Percentiles rank a stretch among this genome's conserved stretches.
Evolutionary conservation across 2,888 invertebrate species (phyloP).

Genomic region (Plemyria rubiginata): DNA sequence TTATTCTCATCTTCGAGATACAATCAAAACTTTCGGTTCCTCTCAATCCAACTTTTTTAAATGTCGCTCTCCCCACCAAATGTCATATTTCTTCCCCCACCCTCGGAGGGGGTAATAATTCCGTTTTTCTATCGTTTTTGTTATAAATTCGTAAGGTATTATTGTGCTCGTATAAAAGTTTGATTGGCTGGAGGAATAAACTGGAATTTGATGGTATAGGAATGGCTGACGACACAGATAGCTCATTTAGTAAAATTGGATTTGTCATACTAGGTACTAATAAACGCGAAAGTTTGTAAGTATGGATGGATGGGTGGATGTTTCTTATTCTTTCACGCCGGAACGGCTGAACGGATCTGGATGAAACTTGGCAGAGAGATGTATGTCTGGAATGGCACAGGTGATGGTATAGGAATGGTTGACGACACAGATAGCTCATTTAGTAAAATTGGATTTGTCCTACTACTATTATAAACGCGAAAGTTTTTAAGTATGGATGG

Average conservation of each 20-base stretch:
- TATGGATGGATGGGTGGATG: too few species aligned
- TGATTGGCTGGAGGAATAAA: conserved; percentile 43
- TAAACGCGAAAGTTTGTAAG: too few species aligned
- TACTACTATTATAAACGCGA: too few species aligned
- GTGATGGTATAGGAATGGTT: conserved; percentile 13
- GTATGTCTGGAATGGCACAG: too few species aligned
- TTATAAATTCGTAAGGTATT: conserved; percentile 57
- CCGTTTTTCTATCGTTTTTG: conserved; percentile 66
- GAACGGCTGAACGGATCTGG: too few species aligned
- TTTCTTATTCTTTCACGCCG: too few species aligned
- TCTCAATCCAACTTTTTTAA: conserved; percentile 83
- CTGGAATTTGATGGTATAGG: conserved; percentile 26
- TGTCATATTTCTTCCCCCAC: conserved; percentile 53
- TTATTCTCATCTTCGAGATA: conserved; percentile 70
- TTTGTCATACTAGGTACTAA: neutral
- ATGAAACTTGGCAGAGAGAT: too few species aligned
- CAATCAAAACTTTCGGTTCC: conserved; percentile 75
- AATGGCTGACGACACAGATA: neutral
- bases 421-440: neutral
- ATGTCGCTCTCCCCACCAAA: conserved; percentile 56
- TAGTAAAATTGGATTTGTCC: neutral
- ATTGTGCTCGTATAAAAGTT: conserved; percentile 56
- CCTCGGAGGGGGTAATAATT: conserved; percentile 58
- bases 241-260: neutral
- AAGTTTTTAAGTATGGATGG: too few species aligned